phyloP scores from a whole-genome alignment of 2,113 vertebrate species.

The Sminthopsis crassicaudata region DNA sequence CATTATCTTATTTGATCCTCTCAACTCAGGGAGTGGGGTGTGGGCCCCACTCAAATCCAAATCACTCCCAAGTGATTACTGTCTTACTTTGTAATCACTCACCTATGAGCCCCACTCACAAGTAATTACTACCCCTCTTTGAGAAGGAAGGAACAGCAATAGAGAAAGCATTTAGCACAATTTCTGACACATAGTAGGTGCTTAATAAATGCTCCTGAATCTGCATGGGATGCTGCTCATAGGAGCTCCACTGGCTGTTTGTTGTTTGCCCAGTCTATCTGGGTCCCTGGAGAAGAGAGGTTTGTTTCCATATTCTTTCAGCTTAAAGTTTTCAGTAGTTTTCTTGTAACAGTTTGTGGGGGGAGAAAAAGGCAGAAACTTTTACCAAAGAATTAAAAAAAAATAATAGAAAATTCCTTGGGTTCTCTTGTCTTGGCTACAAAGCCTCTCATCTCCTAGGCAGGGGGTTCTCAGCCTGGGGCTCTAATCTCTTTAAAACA shows the following conservation, averaged over 20 bases:
- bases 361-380: background rate
- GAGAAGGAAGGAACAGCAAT: background rate
- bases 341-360: background rate
- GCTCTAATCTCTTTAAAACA: background rate
- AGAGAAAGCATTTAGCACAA: background rate
- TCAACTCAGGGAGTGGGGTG: background rate
- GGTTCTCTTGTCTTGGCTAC: background rate
- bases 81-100: no score
- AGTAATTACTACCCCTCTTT: background rate
- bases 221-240: background rate
- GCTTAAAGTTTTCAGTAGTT: background rate
- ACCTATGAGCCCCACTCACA: background rate
- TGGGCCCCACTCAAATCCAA: background rate
- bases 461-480: background rate
- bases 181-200: background rate
- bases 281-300: background rate
- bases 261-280: background rate
- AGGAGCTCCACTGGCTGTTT: background rate
- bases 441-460: background rate
- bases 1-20: no score
- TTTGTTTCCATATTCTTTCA: background rate
- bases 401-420: no score
- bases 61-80: background rate
- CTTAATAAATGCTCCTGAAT: background rate
- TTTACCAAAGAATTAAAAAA: background rate